Conservation (phyloP, 1,140 invertebrate genomes). For the Ceratitis capitata region DNA sequence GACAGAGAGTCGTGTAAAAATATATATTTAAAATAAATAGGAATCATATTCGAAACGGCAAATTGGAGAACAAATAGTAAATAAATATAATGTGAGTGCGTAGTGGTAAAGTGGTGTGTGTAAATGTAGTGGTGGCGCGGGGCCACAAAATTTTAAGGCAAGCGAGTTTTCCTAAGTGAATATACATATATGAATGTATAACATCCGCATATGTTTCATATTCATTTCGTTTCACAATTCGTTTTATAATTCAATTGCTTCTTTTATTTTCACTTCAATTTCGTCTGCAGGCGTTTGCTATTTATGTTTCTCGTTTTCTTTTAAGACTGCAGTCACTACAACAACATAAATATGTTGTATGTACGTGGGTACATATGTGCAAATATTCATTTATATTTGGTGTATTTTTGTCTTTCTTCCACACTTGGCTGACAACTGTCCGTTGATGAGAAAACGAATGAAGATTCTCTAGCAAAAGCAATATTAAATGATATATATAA, state of each 20-base stretch:
- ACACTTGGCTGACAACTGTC: not conserved
- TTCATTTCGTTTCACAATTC: slow-evolving; percentile 40
- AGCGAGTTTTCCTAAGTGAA: no score
- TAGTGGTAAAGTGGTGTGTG: slow-evolving; percentile 42
- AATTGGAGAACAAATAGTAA: slow-evolving; percentile 46
- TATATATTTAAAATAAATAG: slow-evolving; percentile 46
- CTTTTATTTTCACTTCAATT: not conserved
- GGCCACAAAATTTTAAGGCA: no score
- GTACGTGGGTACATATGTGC: no score
- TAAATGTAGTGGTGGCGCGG: not conserved
- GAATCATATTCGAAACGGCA: slow-evolving; percentile 44
- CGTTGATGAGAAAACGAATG: not conserved
- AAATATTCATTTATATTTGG: no score
- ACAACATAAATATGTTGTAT: slow-evolving; percentile 53
- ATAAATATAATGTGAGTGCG: slow-evolving; percentile 30
- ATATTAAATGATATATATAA: slow-evolving; percentile 20
- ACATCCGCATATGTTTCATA: slow-evolving; percentile 50
- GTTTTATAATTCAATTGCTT: not conserved
- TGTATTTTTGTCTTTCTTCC: slow-evolving; percentile 53
- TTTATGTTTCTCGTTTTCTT: not conserved
- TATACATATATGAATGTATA: not conserved
- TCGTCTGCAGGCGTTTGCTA: slow-evolving; percentile 6
- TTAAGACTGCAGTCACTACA: slow-evolving; percentile 20
- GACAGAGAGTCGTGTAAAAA: not conserved
- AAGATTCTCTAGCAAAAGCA: not conserved